Evolutionary conservation across 2,113 vertebrate genomes (phyloP).

Genomic region (Girardinichthys multiradiatus): DNA sequence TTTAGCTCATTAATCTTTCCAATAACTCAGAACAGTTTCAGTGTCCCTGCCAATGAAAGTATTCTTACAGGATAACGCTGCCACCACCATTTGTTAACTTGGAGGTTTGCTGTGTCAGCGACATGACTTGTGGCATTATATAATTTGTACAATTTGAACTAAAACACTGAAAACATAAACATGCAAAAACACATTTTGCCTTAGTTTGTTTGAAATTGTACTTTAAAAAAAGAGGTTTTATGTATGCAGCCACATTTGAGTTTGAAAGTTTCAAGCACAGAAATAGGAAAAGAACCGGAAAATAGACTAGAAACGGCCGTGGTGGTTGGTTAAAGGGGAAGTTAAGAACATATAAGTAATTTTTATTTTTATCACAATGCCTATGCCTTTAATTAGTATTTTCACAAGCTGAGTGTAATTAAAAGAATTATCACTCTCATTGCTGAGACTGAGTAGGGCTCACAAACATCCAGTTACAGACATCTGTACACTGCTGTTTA

Average conservation of each 20-base stretch:
- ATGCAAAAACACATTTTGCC: too few relatives aligned
- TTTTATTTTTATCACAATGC: not conserved
- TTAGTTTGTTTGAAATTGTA: too few relatives aligned
- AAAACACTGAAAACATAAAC: too few relatives aligned
- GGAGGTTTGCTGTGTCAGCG: too few relatives aligned
- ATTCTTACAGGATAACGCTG: too few relatives aligned
- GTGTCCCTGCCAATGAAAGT: too few relatives aligned
- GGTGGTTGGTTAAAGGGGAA: not conserved
- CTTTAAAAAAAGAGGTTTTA: too few relatives aligned
- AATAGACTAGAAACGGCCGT: not conserved
- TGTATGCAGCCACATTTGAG: not conserved
- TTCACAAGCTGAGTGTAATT: not conserved
- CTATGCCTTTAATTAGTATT: not conserved
- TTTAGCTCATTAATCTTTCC: too few relatives aligned
- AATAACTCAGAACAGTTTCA: too few relatives aligned
- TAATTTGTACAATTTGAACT: too few relatives aligned
- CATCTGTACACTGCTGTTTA: slow-evolving; percentile 22
- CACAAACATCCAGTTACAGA: not conserved
- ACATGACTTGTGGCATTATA: too few relatives aligned
- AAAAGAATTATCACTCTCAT: not conserved
- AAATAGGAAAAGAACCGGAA: not conserved
- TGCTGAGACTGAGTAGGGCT: not conserved
- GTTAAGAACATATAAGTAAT: not conserved
- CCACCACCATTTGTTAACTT: too few relatives aligned
- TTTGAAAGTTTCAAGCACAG: not conserved